These are phyloP conservation scores for Stictonetta naevosa DNA, from an alignment of 2,113 vertebrate species.

Conservation along the genomic window DNA sequence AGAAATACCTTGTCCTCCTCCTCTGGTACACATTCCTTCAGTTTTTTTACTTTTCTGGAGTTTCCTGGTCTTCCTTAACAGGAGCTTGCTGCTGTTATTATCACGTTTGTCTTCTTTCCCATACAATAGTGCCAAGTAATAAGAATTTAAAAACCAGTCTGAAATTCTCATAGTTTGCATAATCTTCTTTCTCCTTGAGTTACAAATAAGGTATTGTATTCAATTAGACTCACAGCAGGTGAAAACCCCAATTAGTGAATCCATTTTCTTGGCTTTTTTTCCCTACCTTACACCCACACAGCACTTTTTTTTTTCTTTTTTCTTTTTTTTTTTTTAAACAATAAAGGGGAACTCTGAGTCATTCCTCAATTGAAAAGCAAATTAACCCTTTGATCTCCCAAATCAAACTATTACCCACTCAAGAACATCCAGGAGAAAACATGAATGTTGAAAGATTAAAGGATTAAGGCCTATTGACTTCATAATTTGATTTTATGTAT, in stretches of 20 bases:
- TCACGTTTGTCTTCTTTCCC: slow-evolving; percentile 66
- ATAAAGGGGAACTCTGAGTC: slow-evolving; percentile 68
- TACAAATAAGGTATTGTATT: slow-evolving; percentile 85
- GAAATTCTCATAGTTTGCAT: slow-evolving; percentile 80
- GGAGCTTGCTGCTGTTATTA: slow-evolving; percentile 54
- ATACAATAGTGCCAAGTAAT: slow-evolving; percentile 72
- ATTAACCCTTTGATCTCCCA: slow-evolving; percentile 78
- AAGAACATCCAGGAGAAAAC: slow-evolving; percentile 53
- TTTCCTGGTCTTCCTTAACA: slow-evolving; percentile 64
- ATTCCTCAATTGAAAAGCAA: slow-evolving; percentile 73
- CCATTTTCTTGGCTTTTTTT: slow-evolving; percentile 77
- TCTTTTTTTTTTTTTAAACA: neutral
- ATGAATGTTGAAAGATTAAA: slow-evolving; percentile 21
- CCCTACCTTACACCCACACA: slow-evolving; percentile 78
- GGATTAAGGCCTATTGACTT: slow-evolving; percentile 44
- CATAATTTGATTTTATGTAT: slow-evolving; percentile 21
- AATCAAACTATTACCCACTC: slow-evolving; percentile 49
- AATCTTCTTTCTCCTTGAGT: slow-evolving; percentile 79
- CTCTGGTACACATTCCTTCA: neutral
- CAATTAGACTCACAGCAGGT: slow-evolving; percentile 85
- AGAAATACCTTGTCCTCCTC: slow-evolving; percentile 36
- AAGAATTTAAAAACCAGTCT: slow-evolving; percentile 78
- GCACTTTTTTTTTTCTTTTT: neutral
- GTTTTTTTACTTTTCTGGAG: slow-evolving; percentile 17
- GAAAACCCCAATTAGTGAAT: slow-evolving; percentile 84